Evolutionary conservation across 2,888 invertebrate genomes (phyloP), one percentile per base, ranked within the genome.

Genomic region (Allophyes oxyacanthae): DNA sequence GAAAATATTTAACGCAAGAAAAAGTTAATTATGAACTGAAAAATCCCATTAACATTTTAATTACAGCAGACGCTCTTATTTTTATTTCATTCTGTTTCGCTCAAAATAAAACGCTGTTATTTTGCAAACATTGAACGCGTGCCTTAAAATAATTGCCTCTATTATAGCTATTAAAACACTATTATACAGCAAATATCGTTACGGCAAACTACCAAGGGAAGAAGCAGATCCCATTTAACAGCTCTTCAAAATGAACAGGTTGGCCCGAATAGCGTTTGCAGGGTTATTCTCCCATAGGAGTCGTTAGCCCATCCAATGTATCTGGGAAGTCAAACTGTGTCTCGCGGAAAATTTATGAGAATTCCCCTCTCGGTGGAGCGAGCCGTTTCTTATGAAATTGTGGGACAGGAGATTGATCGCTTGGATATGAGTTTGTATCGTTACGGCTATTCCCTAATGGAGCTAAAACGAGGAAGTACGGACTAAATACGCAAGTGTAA

Each of bases 281-380:
- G 63, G 61, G 53, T 72, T 72, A 75, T 75, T 63, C 68, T 64
- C 75, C 66, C 75, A 0, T 1, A 20, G 59, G 75, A 66, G 70
- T 75, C 67, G 72, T 75, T 75, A 75, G 62, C 54, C 46, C 41
- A 45, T 62, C 52, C 61, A 32, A 59, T 60, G 63, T 71, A 60
- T 71, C 63, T 63, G 59, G 36, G 26, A 66, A 66, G 68, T 69
- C 68, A 69, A 69, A 64, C 64, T 52, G 61, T 61, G 53, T 63
- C 53, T 67, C 60, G 38, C 41, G 50, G 56, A 69, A 56, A 69
- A 69, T 69, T 62, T 66, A 66, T 66, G 67, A 66, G 66, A 56
- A 43, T 67, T 60, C 66, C 60, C 64, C 33, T 66, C 66, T 52
- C 67, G 0, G 32, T 20, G 62, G 66, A 56, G 14, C 10, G 41